Conservation (phyloP, 2,888 invertebrate genomes). For the Lithosia quadra region DNA sequence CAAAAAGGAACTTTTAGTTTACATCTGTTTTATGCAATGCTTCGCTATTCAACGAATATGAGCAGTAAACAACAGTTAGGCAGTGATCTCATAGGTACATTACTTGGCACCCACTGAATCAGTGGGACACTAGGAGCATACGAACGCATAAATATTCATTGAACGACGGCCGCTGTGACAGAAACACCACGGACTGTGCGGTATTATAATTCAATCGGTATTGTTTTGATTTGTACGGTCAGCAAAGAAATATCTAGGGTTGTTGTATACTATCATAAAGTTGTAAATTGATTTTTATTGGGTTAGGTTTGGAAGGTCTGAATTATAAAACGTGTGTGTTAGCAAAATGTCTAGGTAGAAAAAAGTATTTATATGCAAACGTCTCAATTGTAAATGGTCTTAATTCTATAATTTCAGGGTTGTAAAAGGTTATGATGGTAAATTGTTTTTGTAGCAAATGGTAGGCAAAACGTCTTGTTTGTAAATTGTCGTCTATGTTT, state of each 20-base stretch:
- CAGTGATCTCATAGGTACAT: slow-evolving; percentile 46
- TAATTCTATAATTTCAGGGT: too few relatives aligned
- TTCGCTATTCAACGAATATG: slow-evolving; percentile 6
- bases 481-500: too few relatives aligned
- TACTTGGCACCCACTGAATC: slow-evolving; percentile 43
- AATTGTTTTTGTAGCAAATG: too few relatives aligned
- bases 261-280: too few relatives aligned
- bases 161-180: slow-evolving; percentile 44
- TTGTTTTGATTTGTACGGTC: slow-evolving; percentile 49
- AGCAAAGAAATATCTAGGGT: slow-evolving; percentile 8
- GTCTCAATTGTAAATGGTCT: too few relatives aligned
- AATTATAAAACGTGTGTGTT: too few relatives aligned
- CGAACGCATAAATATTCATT: slow-evolving; percentile 52
- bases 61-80: slow-evolving; percentile 32
- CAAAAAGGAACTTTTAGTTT: background rate
- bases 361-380: too few relatives aligned
- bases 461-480: too few relatives aligned
- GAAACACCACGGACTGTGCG: slow-evolving; percentile 40
- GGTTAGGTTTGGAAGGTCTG: too few relatives aligned
- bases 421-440: too few relatives aligned
- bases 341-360: too few relatives aligned
- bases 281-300: too few relatives aligned
- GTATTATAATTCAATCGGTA: slow-evolving; percentile 50
- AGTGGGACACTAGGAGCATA: slow-evolving; percentile 23
- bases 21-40: background rate